A percentile compares a stretch with the other conserved stretches of the same genome.
phyloP scores from a whole-genome alignment of 2,113 vertebrate genomes.

The Eupsittula cactorum region DNA sequence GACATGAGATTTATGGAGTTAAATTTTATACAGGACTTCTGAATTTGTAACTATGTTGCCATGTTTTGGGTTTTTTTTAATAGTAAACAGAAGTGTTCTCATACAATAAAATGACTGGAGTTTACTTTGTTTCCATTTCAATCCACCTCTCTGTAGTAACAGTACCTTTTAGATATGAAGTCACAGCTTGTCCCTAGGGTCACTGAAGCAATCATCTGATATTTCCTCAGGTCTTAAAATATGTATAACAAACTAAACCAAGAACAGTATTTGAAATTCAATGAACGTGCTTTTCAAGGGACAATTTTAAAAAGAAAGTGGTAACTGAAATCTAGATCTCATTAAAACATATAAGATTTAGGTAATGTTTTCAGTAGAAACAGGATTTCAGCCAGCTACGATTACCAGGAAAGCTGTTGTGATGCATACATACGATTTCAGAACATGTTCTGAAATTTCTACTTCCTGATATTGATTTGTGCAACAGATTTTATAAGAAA shows the following conservation, averaged over 20 bases:
- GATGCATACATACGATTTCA: neutral
- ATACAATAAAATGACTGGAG: neutral
- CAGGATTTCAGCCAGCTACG: neutral
- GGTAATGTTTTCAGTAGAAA: neutral
- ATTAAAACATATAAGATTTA: neutral
- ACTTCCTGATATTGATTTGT: neutral
- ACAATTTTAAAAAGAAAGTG: neutral
- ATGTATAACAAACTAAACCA: slow-evolving; percentile 12
- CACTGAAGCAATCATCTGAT: neutral
- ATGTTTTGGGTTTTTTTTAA: neutral
- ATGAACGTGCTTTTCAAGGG: neutral
- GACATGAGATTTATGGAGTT: neutral
- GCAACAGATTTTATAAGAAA: neutral
- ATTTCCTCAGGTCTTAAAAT: slow-evolving; percentile 13
- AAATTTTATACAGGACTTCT: neutral
- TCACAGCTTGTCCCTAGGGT: neutral
- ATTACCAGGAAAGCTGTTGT: neutral
- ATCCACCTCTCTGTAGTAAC: neutral
- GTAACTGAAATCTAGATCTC: neutral
- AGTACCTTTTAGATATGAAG: neutral
- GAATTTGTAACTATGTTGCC: neutral
- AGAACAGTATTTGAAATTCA: slow-evolving; percentile 10
- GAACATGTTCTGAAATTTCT: neutral
- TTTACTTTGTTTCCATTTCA: neutral
- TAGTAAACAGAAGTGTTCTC: neutral